Conservation (phyloP, 2,888 invertebrate species). For the Apomyelois bistriatella region DNA sequence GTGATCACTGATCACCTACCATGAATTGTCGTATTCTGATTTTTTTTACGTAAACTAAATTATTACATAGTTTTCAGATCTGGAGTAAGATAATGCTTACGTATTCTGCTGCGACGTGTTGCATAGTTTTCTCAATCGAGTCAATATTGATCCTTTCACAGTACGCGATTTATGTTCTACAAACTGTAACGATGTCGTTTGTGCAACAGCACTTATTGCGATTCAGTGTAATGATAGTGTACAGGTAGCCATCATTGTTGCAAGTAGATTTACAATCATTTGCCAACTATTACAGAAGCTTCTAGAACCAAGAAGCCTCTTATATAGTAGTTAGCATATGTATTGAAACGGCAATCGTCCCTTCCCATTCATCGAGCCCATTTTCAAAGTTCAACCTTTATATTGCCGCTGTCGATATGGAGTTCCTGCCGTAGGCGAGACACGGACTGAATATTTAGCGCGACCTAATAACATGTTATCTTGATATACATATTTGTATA, state of each 20-base stretch:
- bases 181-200: not conserved
- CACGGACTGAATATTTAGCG: not conserved
- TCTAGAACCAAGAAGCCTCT: no score
- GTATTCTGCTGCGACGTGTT: not conserved
- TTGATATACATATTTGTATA: not conserved
- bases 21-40: no score
- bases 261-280: not conserved
- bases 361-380: not conserved
- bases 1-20: no score
- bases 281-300: not conserved
- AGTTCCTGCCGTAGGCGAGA: not conserved
- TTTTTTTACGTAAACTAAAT: no score
- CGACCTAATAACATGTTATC: not conserved
- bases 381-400: constrained; percentile 5
- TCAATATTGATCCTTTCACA: not conserved
- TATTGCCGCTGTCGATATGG: constrained; percentile 4
- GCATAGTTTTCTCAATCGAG: not conserved
- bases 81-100: no score
- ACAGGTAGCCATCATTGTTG: not conserved
- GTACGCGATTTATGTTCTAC: not conserved
- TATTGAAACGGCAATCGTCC: no score
- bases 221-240: not conserved
- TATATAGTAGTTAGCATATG: no score
- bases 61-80: no score
- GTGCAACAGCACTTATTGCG: not conserved